phyloP scores from a whole-genome alignment of 2,113 vertebrate species.

The Sinocyclocheilus rhinocerous region DNA sequence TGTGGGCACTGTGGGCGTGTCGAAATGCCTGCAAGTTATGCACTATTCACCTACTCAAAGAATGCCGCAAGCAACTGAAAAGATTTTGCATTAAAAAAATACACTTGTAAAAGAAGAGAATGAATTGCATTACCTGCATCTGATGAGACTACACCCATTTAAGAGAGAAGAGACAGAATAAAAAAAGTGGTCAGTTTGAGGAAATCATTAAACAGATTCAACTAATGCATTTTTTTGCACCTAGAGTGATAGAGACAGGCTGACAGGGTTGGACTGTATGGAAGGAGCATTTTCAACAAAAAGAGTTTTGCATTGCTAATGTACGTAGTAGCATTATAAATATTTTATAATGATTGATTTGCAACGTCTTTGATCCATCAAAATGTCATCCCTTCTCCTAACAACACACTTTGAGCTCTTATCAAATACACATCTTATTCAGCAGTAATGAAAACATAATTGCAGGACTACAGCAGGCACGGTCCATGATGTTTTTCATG shows the following conservation, averaged over 20 bases:
- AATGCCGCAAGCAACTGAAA: too few relatives aligned
- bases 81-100: too few relatives aligned
- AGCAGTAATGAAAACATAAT: neutral
- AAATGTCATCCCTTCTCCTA: neutral
- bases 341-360: neutral
- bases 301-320: neutral
- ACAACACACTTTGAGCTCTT: neutral
- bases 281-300: neutral
- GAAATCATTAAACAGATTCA: constrained; percentile 46
- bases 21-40: neutral
- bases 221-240: neutral
- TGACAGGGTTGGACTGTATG: neutral
- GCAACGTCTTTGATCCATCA: neutral
- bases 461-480: neutral
- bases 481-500: neutral
- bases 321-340: neutral
- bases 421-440: neutral
- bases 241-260: neutral
- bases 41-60: too few relatives aligned
- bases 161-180: constrained; percentile 69
- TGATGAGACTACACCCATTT: constrained; percentile 77
- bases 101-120: too few relatives aligned
- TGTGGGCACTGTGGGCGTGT: too few relatives aligned
- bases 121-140: too few relatives aligned
- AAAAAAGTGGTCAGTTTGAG: constrained; percentile 54